Evolutionary conservation across 1,140 invertebrate species (phyloP).

Genomic region (Brachionus manjavacas): DNA sequence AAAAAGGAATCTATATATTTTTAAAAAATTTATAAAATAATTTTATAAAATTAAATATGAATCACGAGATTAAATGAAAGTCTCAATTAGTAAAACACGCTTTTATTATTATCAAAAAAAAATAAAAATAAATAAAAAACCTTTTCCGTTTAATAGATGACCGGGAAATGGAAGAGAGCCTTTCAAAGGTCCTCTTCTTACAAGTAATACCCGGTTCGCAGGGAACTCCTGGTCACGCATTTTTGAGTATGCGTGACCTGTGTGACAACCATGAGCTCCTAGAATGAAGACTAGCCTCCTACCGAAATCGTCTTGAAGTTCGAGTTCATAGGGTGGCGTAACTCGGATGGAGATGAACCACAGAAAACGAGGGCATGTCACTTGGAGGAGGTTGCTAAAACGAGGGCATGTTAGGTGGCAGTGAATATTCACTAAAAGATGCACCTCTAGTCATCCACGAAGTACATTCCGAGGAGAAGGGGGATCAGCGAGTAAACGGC

Average conservation of each 20-base stretch:
- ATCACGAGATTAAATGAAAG: too few relatives aligned
- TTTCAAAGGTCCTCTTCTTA: background rate
- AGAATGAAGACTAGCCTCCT: background rate
- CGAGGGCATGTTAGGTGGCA: background rate
- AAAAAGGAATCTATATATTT: background rate
- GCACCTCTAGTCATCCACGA: background rate
- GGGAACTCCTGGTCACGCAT: background rate
- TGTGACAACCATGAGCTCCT: background rate
- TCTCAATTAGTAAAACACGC: background rate
- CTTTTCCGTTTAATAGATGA: background rate
- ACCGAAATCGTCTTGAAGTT: background rate
- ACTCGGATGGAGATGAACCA: background rate
- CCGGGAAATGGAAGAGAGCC: background rate
- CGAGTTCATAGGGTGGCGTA: background rate
- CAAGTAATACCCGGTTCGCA: background rate
- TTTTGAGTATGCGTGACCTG: background rate
- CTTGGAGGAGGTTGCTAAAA: background rate
- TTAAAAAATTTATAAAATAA: too few relatives aligned
- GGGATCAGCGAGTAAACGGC: too few relatives aligned
- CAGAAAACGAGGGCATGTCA: background rate
- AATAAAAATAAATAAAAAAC: background rate
- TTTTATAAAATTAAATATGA: too few relatives aligned
- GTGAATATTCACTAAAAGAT: background rate
- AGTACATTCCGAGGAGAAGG: background rate
- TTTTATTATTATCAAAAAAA: background rate